These are phyloP conservation scores for Brachycybe producta DNA, from an alignment of 2,888 invertebrate genomes.

Conservation along the genomic window DNA sequence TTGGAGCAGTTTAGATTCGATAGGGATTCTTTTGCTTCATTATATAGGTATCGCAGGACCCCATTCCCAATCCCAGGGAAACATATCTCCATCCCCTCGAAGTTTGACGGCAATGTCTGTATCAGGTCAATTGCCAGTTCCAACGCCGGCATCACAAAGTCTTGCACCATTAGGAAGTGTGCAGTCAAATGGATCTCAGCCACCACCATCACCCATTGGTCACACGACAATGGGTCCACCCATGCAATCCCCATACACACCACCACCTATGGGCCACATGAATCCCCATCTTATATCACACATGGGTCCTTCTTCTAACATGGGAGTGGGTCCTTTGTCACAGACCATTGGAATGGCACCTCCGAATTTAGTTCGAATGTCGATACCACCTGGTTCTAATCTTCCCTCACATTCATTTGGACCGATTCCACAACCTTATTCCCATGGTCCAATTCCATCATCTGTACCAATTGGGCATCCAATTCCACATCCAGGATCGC, in stretches of 20 bases:
- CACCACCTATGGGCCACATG: not conserved
- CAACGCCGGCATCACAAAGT: too few relatives aligned
- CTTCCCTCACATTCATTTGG: conserved; percentile 4
- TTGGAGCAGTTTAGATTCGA: conserved; percentile 6
- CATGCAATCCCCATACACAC: not conserved
- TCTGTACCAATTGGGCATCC: conserved; percentile 7
- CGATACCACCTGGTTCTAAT: not conserved
- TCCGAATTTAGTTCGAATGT: not conserved
- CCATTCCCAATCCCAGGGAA: conserved; percentile 10
- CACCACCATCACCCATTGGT: conserved; percentile 6
- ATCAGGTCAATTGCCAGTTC: conserved; percentile 9
- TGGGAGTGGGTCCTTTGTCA: not conserved
- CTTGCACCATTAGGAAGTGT: too few relatives aligned
- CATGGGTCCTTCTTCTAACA: not conserved
- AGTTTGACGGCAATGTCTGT: not conserved
- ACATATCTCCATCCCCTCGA: conserved; percentile 10
- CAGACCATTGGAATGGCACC: conserved; percentile 10
- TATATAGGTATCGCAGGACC: conserved; percentile 15
- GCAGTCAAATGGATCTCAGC: too few relatives aligned
- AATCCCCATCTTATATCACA: too few relatives aligned
- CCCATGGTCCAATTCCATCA: conserved; percentile 8
- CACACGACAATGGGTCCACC: conserved; percentile 7
- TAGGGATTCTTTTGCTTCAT: conserved; percentile 11
- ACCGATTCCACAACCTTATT: conserved; percentile 6
- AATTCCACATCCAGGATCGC: conserved; percentile 8